A percentile compares a stretch with the other conserved stretches of the same genome.
Evolutionary conservation across 2,797 vertebrate genomes (phyloP).

Genomic region (Oreochromis mossambicus): DNA sequence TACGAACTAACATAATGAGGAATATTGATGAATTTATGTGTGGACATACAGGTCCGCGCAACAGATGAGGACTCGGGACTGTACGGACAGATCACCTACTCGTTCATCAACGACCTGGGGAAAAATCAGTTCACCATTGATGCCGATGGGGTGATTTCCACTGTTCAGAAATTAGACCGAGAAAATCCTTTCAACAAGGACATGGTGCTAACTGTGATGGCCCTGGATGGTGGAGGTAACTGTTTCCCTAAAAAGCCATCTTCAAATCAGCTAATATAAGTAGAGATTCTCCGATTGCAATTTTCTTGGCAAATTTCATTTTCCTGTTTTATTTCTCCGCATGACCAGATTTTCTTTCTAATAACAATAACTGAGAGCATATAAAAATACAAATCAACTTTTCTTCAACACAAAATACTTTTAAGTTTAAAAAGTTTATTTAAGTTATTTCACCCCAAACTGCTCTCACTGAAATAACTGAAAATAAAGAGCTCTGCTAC

Average conservation of each 20-base stretch:
- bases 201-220: conserved; percentile 90
- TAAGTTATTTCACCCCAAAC: neutral
- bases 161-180: conserved; percentile 85
- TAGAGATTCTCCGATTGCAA: neutral
- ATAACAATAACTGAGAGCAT: neutral
- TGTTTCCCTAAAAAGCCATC: neutral
- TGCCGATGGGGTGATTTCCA: conserved; percentile 85
- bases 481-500: neutral
- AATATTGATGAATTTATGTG: neutral
- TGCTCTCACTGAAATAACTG: neutral
- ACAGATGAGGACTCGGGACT: conserved; percentile 87
- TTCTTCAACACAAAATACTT: neutral
- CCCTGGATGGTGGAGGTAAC: conserved; percentile 88
- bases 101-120: conserved; percentile 91
- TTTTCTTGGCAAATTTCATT: neutral
- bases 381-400: neutral
- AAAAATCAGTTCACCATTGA: conserved; percentile 87
- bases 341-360: neutral
- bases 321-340: neutral
- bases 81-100: conserved; percentile 86
- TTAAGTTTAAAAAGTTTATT: neutral
- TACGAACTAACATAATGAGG: neutral
- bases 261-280: neutral
- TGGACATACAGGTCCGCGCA: conserved; percentile 75
- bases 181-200: conserved; percentile 90